phyloP scores from a whole-genome alignment of 2,113 vertebrate species.

The Ptilonorhynchus violaceus region DNA sequence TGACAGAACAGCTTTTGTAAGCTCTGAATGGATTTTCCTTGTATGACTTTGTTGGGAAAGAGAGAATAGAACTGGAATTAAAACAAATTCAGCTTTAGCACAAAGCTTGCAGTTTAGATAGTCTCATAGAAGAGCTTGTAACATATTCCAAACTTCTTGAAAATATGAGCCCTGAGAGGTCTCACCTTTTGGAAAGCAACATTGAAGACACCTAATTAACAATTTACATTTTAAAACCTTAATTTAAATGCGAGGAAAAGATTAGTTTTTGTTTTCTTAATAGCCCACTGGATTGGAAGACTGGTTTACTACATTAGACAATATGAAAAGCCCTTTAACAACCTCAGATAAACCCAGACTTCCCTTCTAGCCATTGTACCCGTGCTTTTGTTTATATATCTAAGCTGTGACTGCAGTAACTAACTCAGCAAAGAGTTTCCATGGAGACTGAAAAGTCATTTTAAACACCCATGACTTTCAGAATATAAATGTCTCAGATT shows the following conservation, averaged over 20 bases:
- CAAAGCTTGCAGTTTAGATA: background rate
- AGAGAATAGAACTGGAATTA: background rate
- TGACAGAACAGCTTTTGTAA: background rate
- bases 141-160: background rate
- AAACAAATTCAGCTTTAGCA: background rate
- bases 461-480: background rate
- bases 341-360: background rate
- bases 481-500: background rate
- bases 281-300: background rate
- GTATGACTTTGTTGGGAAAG: background rate
- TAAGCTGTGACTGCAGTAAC: constrained; percentile 10
- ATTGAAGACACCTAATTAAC: background rate
- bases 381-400: background rate
- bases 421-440: background rate
- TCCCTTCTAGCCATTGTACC: background rate
- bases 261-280: background rate
- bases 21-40: background rate
- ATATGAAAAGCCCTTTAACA: background rate
- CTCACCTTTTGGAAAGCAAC: background rate
- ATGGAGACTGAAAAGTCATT: constrained; percentile 31
- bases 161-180: background rate
- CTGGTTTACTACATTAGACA: background rate
- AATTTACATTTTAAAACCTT: background rate
- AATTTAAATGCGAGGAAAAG: background rate
- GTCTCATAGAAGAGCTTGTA: background rate